Evolutionary conservation across 2,113 vertebrate species (phyloP).

Genomic region (Calypte anna): DNA sequence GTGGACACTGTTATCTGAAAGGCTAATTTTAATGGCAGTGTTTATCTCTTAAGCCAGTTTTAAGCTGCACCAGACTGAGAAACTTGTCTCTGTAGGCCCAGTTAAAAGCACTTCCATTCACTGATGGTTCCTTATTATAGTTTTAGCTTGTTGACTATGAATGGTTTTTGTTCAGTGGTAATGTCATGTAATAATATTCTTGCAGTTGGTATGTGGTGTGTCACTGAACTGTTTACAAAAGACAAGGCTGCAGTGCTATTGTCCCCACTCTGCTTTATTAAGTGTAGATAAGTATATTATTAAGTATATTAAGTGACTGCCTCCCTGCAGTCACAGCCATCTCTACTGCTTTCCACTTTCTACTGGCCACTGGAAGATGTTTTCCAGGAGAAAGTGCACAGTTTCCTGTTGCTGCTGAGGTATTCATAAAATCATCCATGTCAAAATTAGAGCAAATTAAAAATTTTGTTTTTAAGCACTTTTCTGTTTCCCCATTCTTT

Average conservation of each 20-base stretch:
- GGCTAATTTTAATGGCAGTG: not conserved
- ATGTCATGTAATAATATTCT: not conserved
- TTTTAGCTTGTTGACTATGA: not conserved
- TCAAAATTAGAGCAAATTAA: not conserved
- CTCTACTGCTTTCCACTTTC: not conserved
- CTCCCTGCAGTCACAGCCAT: not conserved
- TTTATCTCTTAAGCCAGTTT: not conserved
- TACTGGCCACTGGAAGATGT: not conserved
- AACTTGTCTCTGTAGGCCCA: not conserved
- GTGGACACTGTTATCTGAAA: not conserved
- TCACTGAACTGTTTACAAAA: not conserved
- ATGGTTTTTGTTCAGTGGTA: not conserved
- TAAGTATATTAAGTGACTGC: no score
- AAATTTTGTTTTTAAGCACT: not conserved
- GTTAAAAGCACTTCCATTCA: not conserved
- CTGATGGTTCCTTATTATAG: conserved; percentile 12
- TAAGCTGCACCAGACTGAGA: not conserved
- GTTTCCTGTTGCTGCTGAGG: not conserved
- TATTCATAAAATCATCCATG: not conserved
- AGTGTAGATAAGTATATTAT: not conserved
- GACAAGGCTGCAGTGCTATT: not conserved
- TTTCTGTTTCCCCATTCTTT: not conserved
- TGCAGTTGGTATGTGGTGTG: not conserved
- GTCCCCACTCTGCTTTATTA: not conserved
- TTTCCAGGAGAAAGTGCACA: not conserved